Base-by-base conservation (phyloP, 2,113 vertebrate species). In the Arenaria interpres region DNA sequence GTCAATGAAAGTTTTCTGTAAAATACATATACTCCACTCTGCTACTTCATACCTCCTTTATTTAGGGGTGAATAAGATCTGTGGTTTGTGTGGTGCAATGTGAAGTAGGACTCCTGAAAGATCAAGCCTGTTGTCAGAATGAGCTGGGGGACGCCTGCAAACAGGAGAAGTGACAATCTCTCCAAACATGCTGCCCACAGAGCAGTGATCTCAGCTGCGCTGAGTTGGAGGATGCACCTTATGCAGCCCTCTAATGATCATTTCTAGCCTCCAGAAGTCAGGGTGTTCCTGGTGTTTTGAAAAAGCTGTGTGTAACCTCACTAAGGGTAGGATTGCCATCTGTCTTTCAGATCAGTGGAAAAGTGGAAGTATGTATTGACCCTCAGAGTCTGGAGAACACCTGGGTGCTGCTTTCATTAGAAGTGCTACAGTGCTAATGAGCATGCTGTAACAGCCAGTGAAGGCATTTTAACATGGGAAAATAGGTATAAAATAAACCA, bases 231-330 rank as follows among this genome's bases (percentile, higher is more conserved):
- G n/a, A 43, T 2, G 1, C 41, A 50, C 18, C 35, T 74, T 25
- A 24, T 7, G 25, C 57, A 75, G 33, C 22, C 25, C 41, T 76
- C 63, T 51, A 14, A 20, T 0, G 2, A 28, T 37, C 1, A 0
- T 48, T 69, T 82, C 33, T 37, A 45, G 32, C 10, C 22, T n/a
- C 21, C 24, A 57, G 43, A 82, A 68, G 32, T 51, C 24, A 32
- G 45, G 10, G 50, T 50, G 23, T 48, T 67, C 37, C 16, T 41
- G 45, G 25, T 51, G 60, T 54, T 92, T 69, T 39, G 27, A 23
- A 51, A 76, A 63, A 63, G 28, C 22, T 75, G 15, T 24, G 8
- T 33, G 32, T 32, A 69, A 76, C 25, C 25, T 68, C 48, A 41
- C 56, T 41, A 75, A 66, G n/a, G n/a, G 30, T 39, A 39, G 45